phyloP scores from a whole-genome alignment of 2,888 invertebrate genomes.

The Margaritifera margaritifera region DNA sequence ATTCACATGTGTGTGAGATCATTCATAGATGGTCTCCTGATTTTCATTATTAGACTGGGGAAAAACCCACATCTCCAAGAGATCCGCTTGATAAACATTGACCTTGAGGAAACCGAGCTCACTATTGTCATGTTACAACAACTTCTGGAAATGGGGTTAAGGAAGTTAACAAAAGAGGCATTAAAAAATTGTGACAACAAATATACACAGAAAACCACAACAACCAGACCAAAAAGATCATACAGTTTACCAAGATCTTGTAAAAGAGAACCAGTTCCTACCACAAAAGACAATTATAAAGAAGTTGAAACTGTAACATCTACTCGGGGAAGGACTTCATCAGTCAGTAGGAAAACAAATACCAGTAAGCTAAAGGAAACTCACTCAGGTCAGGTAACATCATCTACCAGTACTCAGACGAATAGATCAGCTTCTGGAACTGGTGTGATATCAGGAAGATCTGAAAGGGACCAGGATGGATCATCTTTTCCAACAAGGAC shows the following conservation, averaged over 20 bases:
- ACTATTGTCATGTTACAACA: slow-evolving; percentile 31
- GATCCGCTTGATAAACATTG: slow-evolving; percentile 40
- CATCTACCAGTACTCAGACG: no score
- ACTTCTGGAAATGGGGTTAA: slow-evolving; percentile 15
- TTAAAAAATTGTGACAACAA: slow-evolving; percentile 1
- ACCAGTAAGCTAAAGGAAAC: not conserved
- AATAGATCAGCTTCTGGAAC: no score
- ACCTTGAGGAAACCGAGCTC: slow-evolving; percentile 33
- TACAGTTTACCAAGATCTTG: slow-evolving; percentile 12
- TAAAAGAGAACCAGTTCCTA: not conserved
- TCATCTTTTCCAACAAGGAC: no score
- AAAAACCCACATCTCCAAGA: slow-evolving; percentile 15
- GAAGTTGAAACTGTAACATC: not conserved
- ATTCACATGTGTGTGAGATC: slow-evolving; percentile 41
- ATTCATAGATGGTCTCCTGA: slow-evolving; percentile 39
- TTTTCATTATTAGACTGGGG: slow-evolving; percentile 13
- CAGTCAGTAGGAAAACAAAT: slow-evolving; percentile 4
- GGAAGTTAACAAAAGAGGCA: slow-evolving; percentile 18
- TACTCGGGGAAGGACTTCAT: slow-evolving; percentile 14
- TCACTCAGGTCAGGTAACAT: no score
- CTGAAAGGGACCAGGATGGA: no score
- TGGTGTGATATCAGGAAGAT: no score
- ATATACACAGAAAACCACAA: no score
- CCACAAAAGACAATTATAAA: no score
- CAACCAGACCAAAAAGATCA: slow-evolving; percentile 17